A percentile compares a stretch with the other conserved stretches of the same genome.
Evolutionary conservation across 2,888 invertebrate species (phyloP).

Genomic region (Oscheius sp.): DNA sequence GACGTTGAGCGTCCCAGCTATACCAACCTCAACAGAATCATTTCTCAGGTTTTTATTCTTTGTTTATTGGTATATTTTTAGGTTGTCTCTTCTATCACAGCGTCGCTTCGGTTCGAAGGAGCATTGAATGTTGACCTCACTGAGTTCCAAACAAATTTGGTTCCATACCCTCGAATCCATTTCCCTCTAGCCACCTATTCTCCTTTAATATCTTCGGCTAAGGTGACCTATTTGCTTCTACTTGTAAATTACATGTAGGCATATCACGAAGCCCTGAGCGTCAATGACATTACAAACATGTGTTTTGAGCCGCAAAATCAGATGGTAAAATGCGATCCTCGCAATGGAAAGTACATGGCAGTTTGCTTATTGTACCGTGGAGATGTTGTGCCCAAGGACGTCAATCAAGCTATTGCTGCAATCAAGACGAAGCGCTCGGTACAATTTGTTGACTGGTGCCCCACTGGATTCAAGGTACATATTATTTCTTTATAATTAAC

Average conservation of each 20-base stretch:
- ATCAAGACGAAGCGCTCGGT: constrained; percentile 89
- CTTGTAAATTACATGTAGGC: constrained; percentile 39
- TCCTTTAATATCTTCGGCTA: constrained; percentile 65
- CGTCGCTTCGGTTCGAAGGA: constrained; percentile 88
- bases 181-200: constrained; percentile 80
- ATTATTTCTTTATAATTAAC: neutral
- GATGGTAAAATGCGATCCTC: constrained; percentile 87
- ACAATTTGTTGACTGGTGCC: constrained; percentile 81
- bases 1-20: constrained; percentile 79
- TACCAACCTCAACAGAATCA: constrained; percentile 89
- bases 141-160: constrained; percentile 77
- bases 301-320: constrained; percentile 86
- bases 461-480: constrained; percentile 58
- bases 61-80: too few species aligned
- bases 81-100: constrained; percentile 87
- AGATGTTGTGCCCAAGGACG: constrained; percentile 91
- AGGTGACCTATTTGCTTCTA: constrained; percentile 31
- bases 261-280: constrained; percentile 63
- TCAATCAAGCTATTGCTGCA: constrained; percentile 90
- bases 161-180: constrained; percentile 91
- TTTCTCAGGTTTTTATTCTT: constrained; percentile 79
- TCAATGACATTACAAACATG: constrained; percentile 86
- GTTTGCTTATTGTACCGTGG: constrained; percentile 75
- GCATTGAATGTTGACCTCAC: constrained; percentile 87
- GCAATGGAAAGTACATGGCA: constrained; percentile 73